Evolutionary conservation across 2,888 invertebrate genomes (phyloP).

Genomic region (Synanthedon andrenaeformis): DNA sequence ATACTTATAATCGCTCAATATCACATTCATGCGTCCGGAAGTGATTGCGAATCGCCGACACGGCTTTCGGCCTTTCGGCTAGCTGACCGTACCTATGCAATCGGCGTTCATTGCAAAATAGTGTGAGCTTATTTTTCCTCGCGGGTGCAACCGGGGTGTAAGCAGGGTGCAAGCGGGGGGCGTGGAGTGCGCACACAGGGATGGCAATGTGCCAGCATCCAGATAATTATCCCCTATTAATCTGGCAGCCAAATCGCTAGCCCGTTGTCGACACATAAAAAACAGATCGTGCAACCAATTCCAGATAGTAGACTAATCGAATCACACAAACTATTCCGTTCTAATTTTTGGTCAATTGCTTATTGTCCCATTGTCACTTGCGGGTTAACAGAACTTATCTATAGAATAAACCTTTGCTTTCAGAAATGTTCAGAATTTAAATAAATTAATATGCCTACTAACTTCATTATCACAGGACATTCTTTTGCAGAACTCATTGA

Average conservation of each 20-base stretch:
- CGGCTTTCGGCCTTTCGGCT: neutral
- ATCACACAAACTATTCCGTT: too few species aligned
- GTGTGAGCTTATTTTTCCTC: neutral
- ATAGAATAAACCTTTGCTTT: too few species aligned
- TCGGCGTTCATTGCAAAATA: neutral
- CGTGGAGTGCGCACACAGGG: constrained; percentile 1
- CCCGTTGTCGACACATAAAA: constrained; percentile 26
- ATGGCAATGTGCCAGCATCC: constrained; percentile 33
- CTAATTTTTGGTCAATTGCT: too few species aligned
- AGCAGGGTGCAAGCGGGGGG: neutral
- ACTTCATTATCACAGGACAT: too few species aligned
- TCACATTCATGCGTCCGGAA: constrained; percentile 22
- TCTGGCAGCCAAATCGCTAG: constrained; percentile 39
- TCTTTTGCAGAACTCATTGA: too few species aligned
- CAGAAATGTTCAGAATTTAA: too few species aligned
- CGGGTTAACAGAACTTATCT: too few species aligned
- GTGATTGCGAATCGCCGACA: neutral
- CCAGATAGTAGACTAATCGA: neutral
- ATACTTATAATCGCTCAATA: constrained; percentile 28
- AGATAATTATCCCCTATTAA: constrained; percentile 52
- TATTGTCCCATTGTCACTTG: too few species aligned
- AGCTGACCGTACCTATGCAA: too few species aligned
- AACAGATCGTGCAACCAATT: constrained; percentile 4
- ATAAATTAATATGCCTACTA: too few species aligned
- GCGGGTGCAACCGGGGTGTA: neutral